Conservation (phyloP, 2,888 invertebrate species). For the Neocrepidodera transversa region DNA sequence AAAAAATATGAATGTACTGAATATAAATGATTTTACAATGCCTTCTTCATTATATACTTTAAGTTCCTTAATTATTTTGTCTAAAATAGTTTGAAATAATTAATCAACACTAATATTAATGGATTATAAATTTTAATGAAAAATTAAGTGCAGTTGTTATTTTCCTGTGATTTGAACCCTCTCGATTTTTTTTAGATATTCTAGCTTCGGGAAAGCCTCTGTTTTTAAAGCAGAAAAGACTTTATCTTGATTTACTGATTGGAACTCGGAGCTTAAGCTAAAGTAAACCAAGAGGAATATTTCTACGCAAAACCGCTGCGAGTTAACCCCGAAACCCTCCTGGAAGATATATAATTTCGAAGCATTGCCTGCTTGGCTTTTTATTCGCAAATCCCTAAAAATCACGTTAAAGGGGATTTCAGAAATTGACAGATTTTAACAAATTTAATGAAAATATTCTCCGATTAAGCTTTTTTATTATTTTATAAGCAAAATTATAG, state of each 20-base stretch:
- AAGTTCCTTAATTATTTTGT: too few relatives aligned
- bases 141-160: slow-evolving; percentile 6
- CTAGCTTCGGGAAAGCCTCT: slow-evolving; percentile 46
- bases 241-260: slow-evolving; percentile 56
- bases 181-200: slow-evolving; percentile 41
- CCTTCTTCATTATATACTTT: too few relatives aligned
- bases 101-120: too few relatives aligned
- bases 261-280: slow-evolving; percentile 48
- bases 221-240: slow-evolving; percentile 53
- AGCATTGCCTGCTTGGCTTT: slow-evolving; percentile 31
- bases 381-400: slow-evolving; percentile 10
- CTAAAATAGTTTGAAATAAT: too few relatives aligned
- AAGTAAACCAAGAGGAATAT: slow-evolving; percentile 44
- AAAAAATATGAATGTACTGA: too few relatives aligned
- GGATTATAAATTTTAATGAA: too few relatives aligned
- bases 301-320: slow-evolving; percentile 32
- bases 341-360: slow-evolving; percentile 37
- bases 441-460: too few relatives aligned
- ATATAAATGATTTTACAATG: too few relatives aligned
- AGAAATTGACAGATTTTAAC: neutral
- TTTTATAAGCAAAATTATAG: too few relatives aligned
- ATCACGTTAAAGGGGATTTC: neutral
- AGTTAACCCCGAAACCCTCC: slow-evolving; percentile 37
- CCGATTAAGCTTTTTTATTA: too few relatives aligned
- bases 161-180: slow-evolving; percentile 26